These are phyloP conservation scores for Philaethria dido DNA, from an alignment of 2,888 invertebrate species.

Conservation along the genomic window DNA sequence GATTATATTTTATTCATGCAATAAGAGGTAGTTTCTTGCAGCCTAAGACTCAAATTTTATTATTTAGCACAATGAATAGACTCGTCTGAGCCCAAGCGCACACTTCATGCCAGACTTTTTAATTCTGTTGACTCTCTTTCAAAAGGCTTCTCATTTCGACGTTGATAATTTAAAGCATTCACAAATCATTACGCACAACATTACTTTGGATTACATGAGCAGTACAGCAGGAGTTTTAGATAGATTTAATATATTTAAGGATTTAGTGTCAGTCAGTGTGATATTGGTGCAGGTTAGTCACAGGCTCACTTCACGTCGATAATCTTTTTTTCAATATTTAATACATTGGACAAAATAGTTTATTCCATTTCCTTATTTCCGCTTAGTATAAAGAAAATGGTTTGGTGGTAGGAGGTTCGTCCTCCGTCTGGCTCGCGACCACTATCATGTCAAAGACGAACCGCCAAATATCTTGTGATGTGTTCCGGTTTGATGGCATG, in stretches of 20 bases:
- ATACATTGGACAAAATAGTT: background rate
- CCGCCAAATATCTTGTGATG: too few relatives aligned
- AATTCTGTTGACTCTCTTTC: conserved; percentile 42
- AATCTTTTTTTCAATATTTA: background rate
- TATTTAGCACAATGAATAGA: conserved; percentile 43
- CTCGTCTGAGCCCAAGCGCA: conserved; percentile 42
- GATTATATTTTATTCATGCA: conserved; percentile 7
- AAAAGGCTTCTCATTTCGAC: conserved; percentile 34
- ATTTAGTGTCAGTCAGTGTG: background rate
- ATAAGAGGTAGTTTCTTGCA: conserved; percentile 21
- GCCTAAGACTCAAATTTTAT: conserved; percentile 37
- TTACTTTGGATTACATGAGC: background rate
- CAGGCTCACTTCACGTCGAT: background rate
- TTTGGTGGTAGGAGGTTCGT: too few relatives aligned
- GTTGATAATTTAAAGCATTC: conserved; percentile 31
- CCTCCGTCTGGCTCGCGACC: too few relatives aligned
- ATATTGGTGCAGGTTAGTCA: background rate
- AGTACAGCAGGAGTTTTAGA: background rate
- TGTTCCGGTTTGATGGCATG: too few relatives aligned
- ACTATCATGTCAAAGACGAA: too few relatives aligned
- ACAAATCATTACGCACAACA: conserved; percentile 7
- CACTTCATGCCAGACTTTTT: conserved; percentile 43
- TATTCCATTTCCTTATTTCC: too few relatives aligned
- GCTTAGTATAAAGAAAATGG: too few relatives aligned
- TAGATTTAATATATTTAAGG: background rate